Base-by-base conservation (phyloP, 2,797 vertebrate species). In the Hephaestus fuliginosus region DNA sequence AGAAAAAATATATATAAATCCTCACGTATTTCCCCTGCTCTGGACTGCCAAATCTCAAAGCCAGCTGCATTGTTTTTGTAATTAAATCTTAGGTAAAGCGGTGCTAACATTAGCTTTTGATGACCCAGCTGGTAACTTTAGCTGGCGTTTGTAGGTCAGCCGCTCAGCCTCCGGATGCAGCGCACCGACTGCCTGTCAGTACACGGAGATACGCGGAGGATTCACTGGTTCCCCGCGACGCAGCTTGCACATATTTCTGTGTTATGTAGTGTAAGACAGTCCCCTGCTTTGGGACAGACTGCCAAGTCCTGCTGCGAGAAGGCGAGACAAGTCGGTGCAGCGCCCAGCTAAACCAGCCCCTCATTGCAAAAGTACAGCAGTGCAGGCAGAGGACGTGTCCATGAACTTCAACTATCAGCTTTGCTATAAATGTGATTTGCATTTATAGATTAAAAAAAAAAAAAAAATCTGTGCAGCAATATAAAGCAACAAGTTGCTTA, bases 21-120 rank as follows among this genome's bases (percentile, higher is more conserved):
- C 30, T 33, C 0, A 5, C 33, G 46, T 2, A 5, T 20, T 44
- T 30, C 4, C 4, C 61, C 15, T 46, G n/a, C 5, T 46, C 14
- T 20, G 64, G 14, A n/a, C 22, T 13, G 46, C 41, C 48, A 46
- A 51, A 52, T 33, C 17, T 12, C 36, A 3, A 30, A 17, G 64
- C 72, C 56, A 5, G 10, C 18, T 7, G 74, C 56, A 15, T 2
- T 36, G 44, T 39, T 76, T 33, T 67, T n/a, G 14, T 30, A 64
- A 6, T 18, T n/a, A 60, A 51, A 18, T 9, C 22, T 9, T 51
- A 74, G 20, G 69, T 76, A 66, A 76, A 79, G 56, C 6, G 65
- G 14, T 67, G 84, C 77, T 87, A 82, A 79, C 80, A 74, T 83
- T 76, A 85, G 72, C 81, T 48, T 33, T 18, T 8, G 53, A 22